Conservation (phyloP, 2,113 vertebrate species). For the Lynx canadensis region DNA sequence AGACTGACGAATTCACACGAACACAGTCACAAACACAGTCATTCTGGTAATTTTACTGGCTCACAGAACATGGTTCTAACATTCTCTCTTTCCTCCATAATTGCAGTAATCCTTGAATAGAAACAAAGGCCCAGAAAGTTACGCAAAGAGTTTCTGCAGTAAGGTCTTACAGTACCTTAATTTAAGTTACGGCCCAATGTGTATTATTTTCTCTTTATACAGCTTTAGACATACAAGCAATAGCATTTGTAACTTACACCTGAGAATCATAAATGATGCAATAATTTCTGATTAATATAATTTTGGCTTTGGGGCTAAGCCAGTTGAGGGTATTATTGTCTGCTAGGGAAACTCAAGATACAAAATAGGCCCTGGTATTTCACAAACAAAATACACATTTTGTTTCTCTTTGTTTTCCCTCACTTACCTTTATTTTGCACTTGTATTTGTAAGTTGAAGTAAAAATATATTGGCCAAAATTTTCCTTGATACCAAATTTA, state of each 20-base stretch:
- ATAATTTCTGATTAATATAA: conserved; percentile 39
- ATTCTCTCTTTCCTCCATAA: neutral
- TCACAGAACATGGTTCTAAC: neutral
- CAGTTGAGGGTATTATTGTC: neutral
- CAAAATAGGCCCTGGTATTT: neutral
- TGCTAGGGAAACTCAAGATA: neutral
- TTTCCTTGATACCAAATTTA: conserved; percentile 30
- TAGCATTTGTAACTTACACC: neutral
- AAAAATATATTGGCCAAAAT: neutral
- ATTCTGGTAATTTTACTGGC: neutral
- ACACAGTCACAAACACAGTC: neutral
- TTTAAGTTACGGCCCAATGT: neutral
- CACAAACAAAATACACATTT: neutral
- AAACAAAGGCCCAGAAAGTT: neutral
- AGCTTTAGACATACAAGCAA: neutral
- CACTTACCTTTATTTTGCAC: neutral
- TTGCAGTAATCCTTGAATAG: neutral
- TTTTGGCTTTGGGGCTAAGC: neutral
- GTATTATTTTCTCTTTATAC: neutral
- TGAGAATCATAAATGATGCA: neutral
- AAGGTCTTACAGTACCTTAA: neutral
- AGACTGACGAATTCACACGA: neutral
- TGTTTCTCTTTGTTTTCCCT: neutral
- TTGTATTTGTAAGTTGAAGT: conserved; percentile 23
- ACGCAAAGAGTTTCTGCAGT: neutral